A percentile compares a stretch with the other conserved stretches of the same genome.
These are phyloP conservation scores for Malurus elegans DNA, from an alignment of 2,113 vertebrate species.

Conservation along the genomic window DNA sequence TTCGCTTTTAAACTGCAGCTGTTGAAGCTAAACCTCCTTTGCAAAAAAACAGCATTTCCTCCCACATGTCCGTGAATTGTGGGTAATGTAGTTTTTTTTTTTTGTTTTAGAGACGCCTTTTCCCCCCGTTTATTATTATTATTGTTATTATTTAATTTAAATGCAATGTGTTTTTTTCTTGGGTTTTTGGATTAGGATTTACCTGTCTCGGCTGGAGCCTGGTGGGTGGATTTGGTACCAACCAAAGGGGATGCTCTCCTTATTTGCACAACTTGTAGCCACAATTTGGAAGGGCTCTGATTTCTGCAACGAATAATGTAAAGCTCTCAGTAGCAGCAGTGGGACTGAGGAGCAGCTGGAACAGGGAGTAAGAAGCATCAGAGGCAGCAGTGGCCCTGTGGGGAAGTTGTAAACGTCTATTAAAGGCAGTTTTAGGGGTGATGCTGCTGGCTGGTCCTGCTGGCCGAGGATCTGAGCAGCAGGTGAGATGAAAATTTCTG, in stretches of 20 bases:
- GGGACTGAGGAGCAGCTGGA: not conserved
- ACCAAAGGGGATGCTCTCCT: not conserved
- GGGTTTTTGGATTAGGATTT: not conserved
- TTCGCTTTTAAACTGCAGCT: conserved; percentile 70
- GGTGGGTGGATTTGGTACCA: not conserved
- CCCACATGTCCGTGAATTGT: conserved; percentile 58
- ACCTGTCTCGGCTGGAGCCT: not conserved
- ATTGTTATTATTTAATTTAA: not conserved
- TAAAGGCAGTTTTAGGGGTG: not conserved
- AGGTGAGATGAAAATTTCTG: not conserved
- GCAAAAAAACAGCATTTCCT: conserved; percentile 82
- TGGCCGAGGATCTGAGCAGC: not conserved
- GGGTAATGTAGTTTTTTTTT: conserved; percentile 84
- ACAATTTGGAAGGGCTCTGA: not conserved
- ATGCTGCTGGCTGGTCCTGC: not conserved
- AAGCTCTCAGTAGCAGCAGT: not conserved
- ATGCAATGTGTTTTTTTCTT: rapidly evolving
- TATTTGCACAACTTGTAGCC: not conserved
- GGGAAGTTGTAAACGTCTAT: not conserved
- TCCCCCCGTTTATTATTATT: not conserved
- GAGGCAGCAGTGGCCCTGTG: not conserved
- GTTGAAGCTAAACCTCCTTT: conserved; percentile 59
- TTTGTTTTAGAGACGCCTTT: not conserved
- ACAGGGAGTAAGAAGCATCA: not conserved
- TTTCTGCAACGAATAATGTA: not conserved